Evolutionary conservation across 2,113 vertebrate species (phyloP).

Genomic region (Hyaena hyaena): DNA sequence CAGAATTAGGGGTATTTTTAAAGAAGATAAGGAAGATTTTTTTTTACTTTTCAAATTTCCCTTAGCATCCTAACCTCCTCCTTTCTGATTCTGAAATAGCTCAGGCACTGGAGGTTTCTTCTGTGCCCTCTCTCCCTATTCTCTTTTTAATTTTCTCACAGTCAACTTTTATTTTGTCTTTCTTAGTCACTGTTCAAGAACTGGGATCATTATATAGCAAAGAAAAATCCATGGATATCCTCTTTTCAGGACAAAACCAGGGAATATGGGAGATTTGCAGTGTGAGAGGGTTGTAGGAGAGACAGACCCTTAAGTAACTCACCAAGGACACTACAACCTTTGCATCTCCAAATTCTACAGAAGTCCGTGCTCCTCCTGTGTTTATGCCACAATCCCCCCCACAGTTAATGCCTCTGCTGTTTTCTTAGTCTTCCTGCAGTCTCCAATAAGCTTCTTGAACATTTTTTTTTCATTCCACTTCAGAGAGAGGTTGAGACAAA

Average conservation of each 20-base stretch:
- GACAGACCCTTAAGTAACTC: neutral
- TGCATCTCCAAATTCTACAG: neutral
- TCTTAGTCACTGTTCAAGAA: slow-evolving; percentile 1
- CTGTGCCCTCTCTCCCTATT: neutral
- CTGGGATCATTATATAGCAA: neutral
- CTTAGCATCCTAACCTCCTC: neutral
- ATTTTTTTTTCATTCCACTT: neutral
- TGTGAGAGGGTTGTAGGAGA: neutral
- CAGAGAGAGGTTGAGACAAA: neutral
- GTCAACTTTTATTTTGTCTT: neutral
- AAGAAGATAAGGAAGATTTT: slow-evolving; percentile 6
- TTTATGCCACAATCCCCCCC: accelerated
- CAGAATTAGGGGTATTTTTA: slow-evolving; percentile 18
- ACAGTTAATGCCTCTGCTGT: neutral
- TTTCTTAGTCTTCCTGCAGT: neutral
- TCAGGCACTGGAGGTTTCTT: neutral
- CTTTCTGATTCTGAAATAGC: slow-evolving; percentile 34
- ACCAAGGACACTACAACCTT: neutral
- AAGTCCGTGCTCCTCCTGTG: neutral
- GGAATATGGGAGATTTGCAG: neutral
- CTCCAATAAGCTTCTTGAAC: neutral
- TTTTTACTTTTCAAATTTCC: neutral
- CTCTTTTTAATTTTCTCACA: neutral
- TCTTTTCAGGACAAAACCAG: neutral
- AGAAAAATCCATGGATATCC: neutral